Conservation (phyloP, 2,888 invertebrate genomes). For the Orchestes rusci region DNA sequence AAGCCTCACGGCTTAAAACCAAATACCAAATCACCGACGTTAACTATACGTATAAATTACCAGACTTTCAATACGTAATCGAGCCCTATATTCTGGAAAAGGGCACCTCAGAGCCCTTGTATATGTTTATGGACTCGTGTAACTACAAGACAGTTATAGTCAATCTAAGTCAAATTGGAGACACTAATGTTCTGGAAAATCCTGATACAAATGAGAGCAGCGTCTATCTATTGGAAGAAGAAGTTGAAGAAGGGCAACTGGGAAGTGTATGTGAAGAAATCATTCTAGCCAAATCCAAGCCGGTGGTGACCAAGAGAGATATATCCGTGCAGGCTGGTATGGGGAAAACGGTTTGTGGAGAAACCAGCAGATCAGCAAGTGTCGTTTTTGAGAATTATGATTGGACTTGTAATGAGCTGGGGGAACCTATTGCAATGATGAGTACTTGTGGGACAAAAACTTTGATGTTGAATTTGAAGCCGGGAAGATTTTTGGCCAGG, state of each 20-base stretch:
- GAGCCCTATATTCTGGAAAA: constrained; percentile 25
- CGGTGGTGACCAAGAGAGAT: not conserved
- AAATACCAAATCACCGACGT: constrained; percentile 32
- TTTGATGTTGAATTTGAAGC: constrained; percentile 30
- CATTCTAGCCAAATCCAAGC: constrained; percentile 10
- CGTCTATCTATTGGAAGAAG: no score
- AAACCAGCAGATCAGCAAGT: constrained; percentile 5
- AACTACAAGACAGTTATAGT: constrained; percentile 35
- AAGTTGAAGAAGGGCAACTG: constrained; percentile 2
- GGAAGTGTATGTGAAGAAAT: constrained; percentile 14
- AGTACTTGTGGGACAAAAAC: constrained; percentile 34
- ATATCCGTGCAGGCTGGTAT: not conserved
- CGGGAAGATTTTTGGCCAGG: constrained; percentile 27
- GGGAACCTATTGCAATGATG: constrained; percentile 28
- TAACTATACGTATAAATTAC: constrained; percentile 5
- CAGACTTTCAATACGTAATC: constrained; percentile 19
- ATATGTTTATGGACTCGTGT: constrained; percentile 36
- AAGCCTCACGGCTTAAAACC: constrained; percentile 33
- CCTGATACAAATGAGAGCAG: not conserved
- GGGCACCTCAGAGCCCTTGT: constrained; percentile 36
- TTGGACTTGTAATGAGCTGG: constrained; percentile 32
- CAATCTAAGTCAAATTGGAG: constrained; percentile 33
- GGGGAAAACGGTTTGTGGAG: not conserved
- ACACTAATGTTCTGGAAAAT: constrained; percentile 14
- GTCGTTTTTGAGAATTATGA: constrained; percentile 32